A percentile compares a stretch with the other conserved stretches of the same genome.
Evolutionary conservation across 2,113 vertebrate species (phyloP).

Genomic region (Bubalus kerabau): DNA sequence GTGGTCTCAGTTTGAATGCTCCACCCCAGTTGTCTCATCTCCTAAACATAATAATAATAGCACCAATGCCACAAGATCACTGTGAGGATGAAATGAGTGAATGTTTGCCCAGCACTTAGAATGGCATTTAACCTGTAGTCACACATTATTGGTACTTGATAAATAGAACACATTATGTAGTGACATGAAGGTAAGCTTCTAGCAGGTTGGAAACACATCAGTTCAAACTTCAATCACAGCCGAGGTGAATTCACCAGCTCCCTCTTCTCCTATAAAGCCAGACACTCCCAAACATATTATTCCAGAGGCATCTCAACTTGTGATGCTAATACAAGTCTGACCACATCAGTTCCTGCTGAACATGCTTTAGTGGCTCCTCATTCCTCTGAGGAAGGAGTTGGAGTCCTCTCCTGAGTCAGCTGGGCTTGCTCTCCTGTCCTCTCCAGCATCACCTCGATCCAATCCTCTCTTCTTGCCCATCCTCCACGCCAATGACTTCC

Average conservation of each 20-base stretch:
- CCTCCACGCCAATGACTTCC: not conserved
- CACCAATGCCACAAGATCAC: not conserved
- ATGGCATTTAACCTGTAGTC: not conserved
- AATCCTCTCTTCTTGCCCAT: not conserved
- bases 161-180: not conserved
- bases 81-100: not conserved
- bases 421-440: not conserved
- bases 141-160: not conserved
- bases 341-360: not conserved
- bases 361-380: fast-evolving
- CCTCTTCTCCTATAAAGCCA: not conserved
- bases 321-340: not conserved
- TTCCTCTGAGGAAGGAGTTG: not conserved
- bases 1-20: not conserved
- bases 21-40: not conserved
- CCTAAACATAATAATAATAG: not conserved
- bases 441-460: not conserved
- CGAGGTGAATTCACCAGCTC: not conserved
- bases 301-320: not conserved
- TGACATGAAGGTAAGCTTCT: not conserved
- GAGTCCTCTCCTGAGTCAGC: too few relatives aligned
- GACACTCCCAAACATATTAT: not conserved
- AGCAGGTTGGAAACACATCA: not conserved
- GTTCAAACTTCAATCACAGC: not conserved
- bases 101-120: not conserved